These are phyloP conservation scores for Macrobrachium nipponense DNA, from an alignment of 1,140 invertebrate genomes.

Conservation along the genomic window DNA sequence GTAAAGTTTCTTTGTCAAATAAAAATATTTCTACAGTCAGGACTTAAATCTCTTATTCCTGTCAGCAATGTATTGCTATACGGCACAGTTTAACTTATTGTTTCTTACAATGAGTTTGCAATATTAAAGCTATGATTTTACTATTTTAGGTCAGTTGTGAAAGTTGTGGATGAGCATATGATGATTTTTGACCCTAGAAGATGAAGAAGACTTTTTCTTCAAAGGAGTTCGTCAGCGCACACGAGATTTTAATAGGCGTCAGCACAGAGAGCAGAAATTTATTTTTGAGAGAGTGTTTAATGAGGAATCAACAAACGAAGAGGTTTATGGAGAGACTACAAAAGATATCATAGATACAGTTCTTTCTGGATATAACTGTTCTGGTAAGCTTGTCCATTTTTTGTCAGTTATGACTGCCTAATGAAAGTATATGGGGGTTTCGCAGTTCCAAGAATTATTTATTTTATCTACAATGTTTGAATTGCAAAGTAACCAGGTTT, in stretches of 20 bases:
- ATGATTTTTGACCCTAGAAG: conserved; percentile 91
- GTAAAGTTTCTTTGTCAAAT: no score
- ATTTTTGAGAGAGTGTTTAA: conserved; percentile 88
- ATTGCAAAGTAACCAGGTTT: no score
- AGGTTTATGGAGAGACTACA: conserved; percentile 85
- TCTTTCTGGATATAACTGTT: conserved; percentile 90
- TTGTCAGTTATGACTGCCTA: no score
- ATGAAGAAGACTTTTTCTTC: conserved; percentile 84
- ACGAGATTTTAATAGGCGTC: conserved; percentile 83
- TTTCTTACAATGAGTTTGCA: no score
- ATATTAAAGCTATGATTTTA: background rate
- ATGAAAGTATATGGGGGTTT: no score
- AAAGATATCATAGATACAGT: conserved; percentile 80
- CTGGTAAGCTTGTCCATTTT: conserved; percentile 70
- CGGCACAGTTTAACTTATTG: no score
- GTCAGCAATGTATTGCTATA: no score
- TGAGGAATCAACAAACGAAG: conserved; percentile 74
- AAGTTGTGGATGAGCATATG: conserved; percentile 81
- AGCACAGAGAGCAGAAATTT: conserved; percentile 88
- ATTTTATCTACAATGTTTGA: no score
- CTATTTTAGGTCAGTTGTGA: conserved; percentile 74
- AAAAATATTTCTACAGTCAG: no score
- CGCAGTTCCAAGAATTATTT: no score
- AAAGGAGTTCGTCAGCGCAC: conserved; percentile 81
- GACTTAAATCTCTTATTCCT: no score